Conservation (phyloP, 64 coral and sea anemone species). For the Actinia equina region DNA sequence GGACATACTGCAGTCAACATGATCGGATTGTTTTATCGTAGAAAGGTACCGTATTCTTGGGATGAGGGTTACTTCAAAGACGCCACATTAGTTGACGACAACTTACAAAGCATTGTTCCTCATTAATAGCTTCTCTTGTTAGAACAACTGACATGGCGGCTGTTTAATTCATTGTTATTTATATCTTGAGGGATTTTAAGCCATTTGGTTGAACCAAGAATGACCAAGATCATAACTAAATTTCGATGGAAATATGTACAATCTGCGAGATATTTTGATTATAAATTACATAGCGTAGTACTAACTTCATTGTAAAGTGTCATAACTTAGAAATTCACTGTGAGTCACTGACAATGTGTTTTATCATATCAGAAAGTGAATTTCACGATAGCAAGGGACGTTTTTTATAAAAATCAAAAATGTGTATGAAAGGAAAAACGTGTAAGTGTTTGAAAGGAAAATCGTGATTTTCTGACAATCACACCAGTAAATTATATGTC, state of each 20-base stretch:
- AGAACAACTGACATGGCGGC: too few relatives aligned
- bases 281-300: neutral
- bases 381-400: neutral
- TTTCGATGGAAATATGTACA: neutral
- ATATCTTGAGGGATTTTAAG: too few relatives aligned
- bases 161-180: too few relatives aligned
- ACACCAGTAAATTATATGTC: neutral
- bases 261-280: constrained; percentile 6
- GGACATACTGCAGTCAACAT: neutral
- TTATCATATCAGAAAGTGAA: neutral
- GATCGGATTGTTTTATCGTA: neutral
- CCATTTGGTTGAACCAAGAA: too few relatives aligned
- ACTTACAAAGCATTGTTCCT: too few relatives aligned
- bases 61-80: too few relatives aligned
- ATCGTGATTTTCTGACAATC: neutral
- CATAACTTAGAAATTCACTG: too few relatives aligned
- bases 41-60: neutral
- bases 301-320: neutral
- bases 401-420: neutral
- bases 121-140: too few relatives aligned
- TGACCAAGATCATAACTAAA: neutral
- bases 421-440: neutral
- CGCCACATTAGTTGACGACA: too few relatives aligned
- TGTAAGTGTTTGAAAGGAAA: too few relatives aligned
- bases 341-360: too few relatives aligned